Evolutionary conservation across 1,140 invertebrate genomes (phyloP).

Genomic region (Drosophila eugracilis): DNA sequence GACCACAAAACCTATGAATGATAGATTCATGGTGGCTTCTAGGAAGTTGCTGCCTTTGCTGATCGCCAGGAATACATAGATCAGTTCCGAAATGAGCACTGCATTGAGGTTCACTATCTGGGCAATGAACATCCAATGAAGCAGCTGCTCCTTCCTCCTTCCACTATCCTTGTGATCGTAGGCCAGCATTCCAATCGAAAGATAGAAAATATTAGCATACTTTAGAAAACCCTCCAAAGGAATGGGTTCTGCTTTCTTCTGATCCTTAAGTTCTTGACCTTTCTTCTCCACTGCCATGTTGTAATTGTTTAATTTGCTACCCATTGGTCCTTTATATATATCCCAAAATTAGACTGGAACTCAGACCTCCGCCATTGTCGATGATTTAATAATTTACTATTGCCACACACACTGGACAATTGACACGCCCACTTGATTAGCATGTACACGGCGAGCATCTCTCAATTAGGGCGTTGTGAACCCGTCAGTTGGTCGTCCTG

Average conservation of each 20-base stretch:
- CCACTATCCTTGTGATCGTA: conserved; percentile 40
- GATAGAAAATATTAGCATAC: conserved; percentile 60
- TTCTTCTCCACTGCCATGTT: conserved; percentile 1
- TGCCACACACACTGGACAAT: conserved; percentile 53
- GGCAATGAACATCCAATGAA: conserved; percentile 40
- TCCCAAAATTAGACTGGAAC: not conserved
- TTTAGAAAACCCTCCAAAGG: conserved; percentile 36
- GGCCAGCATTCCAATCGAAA: conserved; percentile 66
- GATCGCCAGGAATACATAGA: conserved; percentile 68
- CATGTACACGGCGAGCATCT: conserved; percentile 53
- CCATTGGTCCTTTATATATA: not conserved
- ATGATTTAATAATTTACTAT: conserved; percentile 65
- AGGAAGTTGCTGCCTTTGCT: conserved; percentile 60
- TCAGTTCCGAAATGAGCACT: conserved; percentile 54
- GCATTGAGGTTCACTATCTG: conserved; percentile 63
- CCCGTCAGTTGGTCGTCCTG: conserved; percentile 54
- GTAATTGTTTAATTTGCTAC: conserved; percentile 6
- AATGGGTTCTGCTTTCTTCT: not conserved
- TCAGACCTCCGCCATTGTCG: not conserved
- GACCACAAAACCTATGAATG: conserved; percentile 72
- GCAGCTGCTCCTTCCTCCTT: conserved; percentile 13
- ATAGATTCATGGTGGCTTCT: conserved; percentile 72
- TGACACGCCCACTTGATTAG: conserved; percentile 60
- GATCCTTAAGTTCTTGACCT: not conserved
- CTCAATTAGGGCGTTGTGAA: conserved; percentile 74